Conservation (phyloP, 2,113 vertebrate genomes). For the Epinephelus moara region DNA sequence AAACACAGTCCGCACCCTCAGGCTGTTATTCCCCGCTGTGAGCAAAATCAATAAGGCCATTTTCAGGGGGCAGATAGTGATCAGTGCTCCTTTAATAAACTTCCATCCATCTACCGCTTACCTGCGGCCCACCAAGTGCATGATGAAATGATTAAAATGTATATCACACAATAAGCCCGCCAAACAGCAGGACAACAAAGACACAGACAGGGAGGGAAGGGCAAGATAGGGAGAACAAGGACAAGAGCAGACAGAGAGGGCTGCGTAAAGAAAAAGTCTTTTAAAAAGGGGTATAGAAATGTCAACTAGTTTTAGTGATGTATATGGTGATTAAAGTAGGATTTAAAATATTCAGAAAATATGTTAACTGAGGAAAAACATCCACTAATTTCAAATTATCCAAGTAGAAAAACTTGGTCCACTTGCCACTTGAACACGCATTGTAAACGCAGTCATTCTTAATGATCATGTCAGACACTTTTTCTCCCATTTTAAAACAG, state of each 20-base stretch:
- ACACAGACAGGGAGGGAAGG: slow-evolving; percentile 42
- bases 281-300: neutral
- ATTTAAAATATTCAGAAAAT: neutral
- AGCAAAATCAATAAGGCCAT: slow-evolving; percentile 82
- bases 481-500: slow-evolving; percentile 62
- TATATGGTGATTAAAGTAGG: neutral
- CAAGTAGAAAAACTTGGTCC: neutral
- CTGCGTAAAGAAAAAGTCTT: slow-evolving; percentile 23
- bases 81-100: slow-evolving; percentile 83
- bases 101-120: slow-evolving; percentile 72
- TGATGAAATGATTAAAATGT: slow-evolving; percentile 79
- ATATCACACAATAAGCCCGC: slow-evolving; percentile 64
- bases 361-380: neutral
- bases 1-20: slow-evolving; percentile 44
- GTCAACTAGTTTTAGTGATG: neutral
- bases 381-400: neutral
- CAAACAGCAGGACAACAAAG: slow-evolving; percentile 55
- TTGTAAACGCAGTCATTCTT: slow-evolving; percentile 18
- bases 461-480: slow-evolving; percentile 37
- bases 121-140: slow-evolving; percentile 57
- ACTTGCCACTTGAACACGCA: slow-evolving; percentile 4
- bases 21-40: slow-evolving; percentile 63
- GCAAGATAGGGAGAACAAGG: slow-evolving; percentile 43
- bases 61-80: slow-evolving; percentile 79
- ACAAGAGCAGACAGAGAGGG: slow-evolving; percentile 33